Conservation (phyloP, 2,888 invertebrate genomes). For the Zootermopsis nevadensis region DNA sequence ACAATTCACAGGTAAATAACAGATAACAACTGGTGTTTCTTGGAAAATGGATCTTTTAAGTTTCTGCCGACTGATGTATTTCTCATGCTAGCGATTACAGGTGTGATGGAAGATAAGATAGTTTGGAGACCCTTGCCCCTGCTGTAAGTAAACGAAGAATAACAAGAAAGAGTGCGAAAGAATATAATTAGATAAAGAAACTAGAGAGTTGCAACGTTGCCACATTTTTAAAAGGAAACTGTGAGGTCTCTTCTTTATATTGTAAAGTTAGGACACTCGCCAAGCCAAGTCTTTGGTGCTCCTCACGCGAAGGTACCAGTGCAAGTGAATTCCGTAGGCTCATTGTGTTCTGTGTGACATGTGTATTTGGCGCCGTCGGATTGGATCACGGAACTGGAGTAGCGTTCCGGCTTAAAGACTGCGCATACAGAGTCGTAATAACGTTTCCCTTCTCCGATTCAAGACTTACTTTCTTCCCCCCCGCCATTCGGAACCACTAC, state of each 20-base stretch:
- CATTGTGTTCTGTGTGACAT: not conserved
- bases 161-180: constrained; percentile 25
- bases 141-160: not conserved
- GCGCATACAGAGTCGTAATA: not conserved
- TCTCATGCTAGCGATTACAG: not conserved
- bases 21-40: not conserved
- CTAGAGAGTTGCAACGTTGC: constrained; percentile 40
- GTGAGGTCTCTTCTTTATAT: too few species aligned
- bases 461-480: not conserved
- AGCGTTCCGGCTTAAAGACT: constrained; percentile 16
- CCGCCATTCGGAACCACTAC: not conserved
- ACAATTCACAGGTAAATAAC: constrained; percentile 75
- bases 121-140: not conserved
- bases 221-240: constrained; percentile 13
- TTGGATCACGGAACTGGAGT: not conserved
- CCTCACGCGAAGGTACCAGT: not conserved
- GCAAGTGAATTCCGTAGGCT: not conserved
- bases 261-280: not conserved
- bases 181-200: constrained; percentile 46
- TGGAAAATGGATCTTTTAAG: not conserved
- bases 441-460: not conserved
- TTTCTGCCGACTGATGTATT: not conserved
- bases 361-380: not conserved
- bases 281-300: not conserved
- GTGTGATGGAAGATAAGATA: not conserved